Base-by-base conservation (phyloP, 2,888 invertebrate genomes). In the Drosophila phalerata region DNA sequence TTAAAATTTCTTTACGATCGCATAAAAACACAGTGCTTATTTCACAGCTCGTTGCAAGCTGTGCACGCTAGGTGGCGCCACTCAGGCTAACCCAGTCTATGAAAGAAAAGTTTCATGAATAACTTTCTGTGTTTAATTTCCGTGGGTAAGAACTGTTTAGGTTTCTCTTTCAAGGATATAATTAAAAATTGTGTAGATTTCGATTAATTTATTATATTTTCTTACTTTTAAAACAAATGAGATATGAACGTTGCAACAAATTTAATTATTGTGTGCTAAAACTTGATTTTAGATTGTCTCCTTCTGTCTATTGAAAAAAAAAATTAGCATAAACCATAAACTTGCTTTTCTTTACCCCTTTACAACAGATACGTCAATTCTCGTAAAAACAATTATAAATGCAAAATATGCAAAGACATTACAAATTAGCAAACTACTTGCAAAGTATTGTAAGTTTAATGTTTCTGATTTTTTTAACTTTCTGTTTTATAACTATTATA, bases 331-430 rank as follows among this genome's bases (percentile, higher is more conserved):
- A 9, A 37, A n/a, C 9, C 30, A 30, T 58, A 47, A 38, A 63
- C 19, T 15, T 62, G 48, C 30, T 3, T 9, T 30, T 8, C 2
- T n/a, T 5, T 17, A 28, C 4, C 5, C 40, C 11, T 17, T 5
- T 28, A 58, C 49, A 51, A 43, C 25, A 47, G 49, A n/a, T 47
- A 22, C 56, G 32, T 45, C 40, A 56, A 58, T 57, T 28, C 43
- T 37, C 37, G n/a, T n/a, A 22, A 13, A 42, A 58, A 57, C 52
- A 75, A 79, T 76, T 63, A 76, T 68, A 72, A 47, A 81, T 73
- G 69, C 64, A 65, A 80, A 73, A 38, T 45, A 61, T 8, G 22
- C 19, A 13, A 13, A 34, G 19, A 22, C 49, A 34, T 19, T n/a
- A 22, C 32, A 49, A 49, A 49, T 34, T 49, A 22, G 34, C 19